Evolutionary conservation across 2,888 invertebrate genomes (phyloP), one percentile per base, ranked within the genome.

Genomic region (Melitaea athalia): DNA sequence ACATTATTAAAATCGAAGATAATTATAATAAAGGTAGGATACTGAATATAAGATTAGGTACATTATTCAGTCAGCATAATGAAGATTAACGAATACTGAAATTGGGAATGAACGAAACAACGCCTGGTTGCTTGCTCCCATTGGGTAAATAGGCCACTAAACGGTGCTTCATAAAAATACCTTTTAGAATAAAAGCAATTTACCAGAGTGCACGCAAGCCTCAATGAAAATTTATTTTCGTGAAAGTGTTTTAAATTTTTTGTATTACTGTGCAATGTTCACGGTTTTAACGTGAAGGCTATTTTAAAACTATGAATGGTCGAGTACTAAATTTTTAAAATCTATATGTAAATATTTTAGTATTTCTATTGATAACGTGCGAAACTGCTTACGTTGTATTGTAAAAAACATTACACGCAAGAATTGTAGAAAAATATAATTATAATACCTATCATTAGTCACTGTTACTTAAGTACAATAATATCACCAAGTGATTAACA

Each of bases 181-280:
- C 42, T 68, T 64, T 68, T 60, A 64, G 60, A 68, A 64, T 68
- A 66, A 60, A 64, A 64, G 64, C 64, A 68, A 68, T 68, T 68
- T 60, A 68, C 64, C 53, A 68, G 59, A 68, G 53, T 66, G 64
- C 64, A 63, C 38, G 68, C 64, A 64, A 64, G 52, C 59, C 63
- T 64, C 59, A 64, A 68, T 68, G 43, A 64, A 68, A 68, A 61
- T 53, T 64, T 68, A 64, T 64, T 64, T 64, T 64, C 63, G 59
- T 47, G 38, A 53, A 59, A 12, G 52, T 64, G 53, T 43, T 64
- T 60, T 50, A 47, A 66, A 61, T 43, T 66, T 59, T 61, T 47
- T 52, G n/a, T 52, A 42, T 43, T 61, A 53, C 38, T 38, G 24
- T 64, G 43, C 50, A 59, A 65, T 52, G 52, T 33, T 59, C 52